phyloP scores from a whole-genome alignment of 2,797 vertebrate genomes.

The Avahi laniger region DNA sequence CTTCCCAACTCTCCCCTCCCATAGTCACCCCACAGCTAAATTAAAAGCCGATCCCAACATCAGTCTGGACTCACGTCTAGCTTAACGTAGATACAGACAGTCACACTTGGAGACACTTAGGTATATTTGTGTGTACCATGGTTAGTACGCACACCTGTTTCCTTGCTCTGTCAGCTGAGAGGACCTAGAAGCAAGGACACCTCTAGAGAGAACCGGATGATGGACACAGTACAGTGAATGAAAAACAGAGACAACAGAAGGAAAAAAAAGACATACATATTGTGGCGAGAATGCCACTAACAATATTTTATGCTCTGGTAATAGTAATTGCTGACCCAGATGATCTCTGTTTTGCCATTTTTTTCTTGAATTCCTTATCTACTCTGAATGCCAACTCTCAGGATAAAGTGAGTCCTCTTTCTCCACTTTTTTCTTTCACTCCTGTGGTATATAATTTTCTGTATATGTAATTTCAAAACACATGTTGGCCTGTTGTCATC shows the following conservation, averaged over 20 bases:
- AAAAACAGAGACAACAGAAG: background rate
- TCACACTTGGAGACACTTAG: background rate
- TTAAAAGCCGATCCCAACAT: background rate
- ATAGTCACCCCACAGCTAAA: background rate
- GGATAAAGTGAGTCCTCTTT: background rate
- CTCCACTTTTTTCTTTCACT: background rate
- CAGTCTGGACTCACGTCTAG: background rate
- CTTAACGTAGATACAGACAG: background rate
- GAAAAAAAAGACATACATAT: too few relatives aligned
- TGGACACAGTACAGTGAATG: background rate
- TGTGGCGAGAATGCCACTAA: background rate
- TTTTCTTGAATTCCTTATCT: background rate
- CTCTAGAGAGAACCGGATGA: background rate
- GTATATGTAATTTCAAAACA: background rate
- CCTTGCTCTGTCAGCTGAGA: background rate
- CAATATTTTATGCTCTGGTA: background rate
- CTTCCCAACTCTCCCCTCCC: background rate
- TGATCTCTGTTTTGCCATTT: background rate
- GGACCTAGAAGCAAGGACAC: background rate
- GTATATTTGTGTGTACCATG: background rate
- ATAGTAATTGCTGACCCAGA: background rate
- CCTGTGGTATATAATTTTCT: background rate
- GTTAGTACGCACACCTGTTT: background rate
- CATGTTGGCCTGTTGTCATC: background rate
- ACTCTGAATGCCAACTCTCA: background rate